Percentiles rank a stretch among this genome's conserved stretches.
Conservation (phyloP, 1,140 invertebrate species). For the Belonocnema kinseyi region DNA sequence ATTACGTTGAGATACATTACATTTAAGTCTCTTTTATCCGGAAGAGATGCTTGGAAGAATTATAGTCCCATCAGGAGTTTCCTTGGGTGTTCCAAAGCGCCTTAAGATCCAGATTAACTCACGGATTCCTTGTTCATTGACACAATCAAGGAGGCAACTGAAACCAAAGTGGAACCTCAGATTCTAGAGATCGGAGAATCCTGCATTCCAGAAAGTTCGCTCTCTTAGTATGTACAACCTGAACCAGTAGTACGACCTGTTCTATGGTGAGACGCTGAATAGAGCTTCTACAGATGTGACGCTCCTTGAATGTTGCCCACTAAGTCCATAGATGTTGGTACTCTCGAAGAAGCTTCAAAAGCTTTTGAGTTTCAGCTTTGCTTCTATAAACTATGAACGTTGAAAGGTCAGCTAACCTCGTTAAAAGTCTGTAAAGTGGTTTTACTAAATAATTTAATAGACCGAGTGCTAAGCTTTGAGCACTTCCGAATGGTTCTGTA, state of each 20-base stretch:
- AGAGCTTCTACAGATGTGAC: background rate
- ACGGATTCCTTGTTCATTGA: slow-evolving; percentile 12
- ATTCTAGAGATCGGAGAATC: background rate
- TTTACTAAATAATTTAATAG: background rate
- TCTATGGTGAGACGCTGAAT: slow-evolving; percentile 12
- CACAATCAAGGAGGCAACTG: slow-evolving; percentile 4
- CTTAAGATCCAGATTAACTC: slow-evolving; percentile 13
- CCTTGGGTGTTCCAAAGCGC: background rate
- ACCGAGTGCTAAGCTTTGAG: no score
- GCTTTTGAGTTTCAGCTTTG: background rate
- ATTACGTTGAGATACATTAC: background rate
- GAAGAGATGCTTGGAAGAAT: background rate
- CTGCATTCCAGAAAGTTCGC: slow-evolving; percentile 9
- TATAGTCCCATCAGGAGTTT: background rate
- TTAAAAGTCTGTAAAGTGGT: background rate
- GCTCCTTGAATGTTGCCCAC: background rate
- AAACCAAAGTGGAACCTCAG: slow-evolving; percentile 3
- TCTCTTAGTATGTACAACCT: background rate
- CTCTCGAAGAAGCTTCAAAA: background rate
- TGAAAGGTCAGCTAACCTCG: background rate
- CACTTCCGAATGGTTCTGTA: no score
- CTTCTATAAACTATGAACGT: background rate
- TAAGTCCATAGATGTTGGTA: background rate
- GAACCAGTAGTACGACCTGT: background rate
- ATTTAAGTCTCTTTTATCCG: background rate